phyloP scores from a whole-genome alignment of 2,113 vertebrate genomes.

The Prunella himalayana region DNA sequence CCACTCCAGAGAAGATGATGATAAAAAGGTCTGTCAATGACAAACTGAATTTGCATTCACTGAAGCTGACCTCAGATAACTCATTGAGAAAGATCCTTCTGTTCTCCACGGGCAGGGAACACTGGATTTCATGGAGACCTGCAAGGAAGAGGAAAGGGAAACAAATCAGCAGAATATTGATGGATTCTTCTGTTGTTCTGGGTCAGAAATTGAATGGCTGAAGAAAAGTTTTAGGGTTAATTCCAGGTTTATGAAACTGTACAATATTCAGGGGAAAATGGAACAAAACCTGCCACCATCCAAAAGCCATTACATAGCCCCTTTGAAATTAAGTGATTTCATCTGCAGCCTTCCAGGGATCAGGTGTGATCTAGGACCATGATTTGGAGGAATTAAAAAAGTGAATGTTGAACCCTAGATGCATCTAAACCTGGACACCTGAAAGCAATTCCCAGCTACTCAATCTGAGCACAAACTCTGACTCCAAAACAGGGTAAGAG shows the following conservation, averaged over 20 bases:
- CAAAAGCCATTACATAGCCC: neutral
- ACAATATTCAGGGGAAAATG: neutral
- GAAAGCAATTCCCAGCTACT: neutral
- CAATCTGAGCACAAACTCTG: neutral
- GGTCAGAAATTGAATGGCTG: neutral
- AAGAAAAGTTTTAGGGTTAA: neutral
- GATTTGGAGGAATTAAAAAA: neutral
- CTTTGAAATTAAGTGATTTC: neutral
- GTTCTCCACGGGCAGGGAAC: slow-evolving; percentile 87
- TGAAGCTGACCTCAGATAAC: slow-evolving; percentile 94
- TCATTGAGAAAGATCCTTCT: slow-evolving; percentile 85
- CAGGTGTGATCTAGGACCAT: neutral
- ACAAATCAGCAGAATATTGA: neutral
- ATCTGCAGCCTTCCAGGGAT: neutral
- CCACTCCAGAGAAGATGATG: slow-evolving; percentile 98
- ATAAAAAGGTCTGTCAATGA: slow-evolving; percentile 94
- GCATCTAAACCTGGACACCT: neutral
- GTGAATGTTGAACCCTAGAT: neutral
- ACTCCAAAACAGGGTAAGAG: neutral
- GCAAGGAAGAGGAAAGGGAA: neutral
- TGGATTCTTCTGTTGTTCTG: neutral
- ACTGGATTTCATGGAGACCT: slow-evolving; percentile 92
- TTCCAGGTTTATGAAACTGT: neutral
- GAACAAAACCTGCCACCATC: neutral
- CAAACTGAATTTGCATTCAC: slow-evolving; percentile 90